Evolutionary conservation across 2,797 vertebrate genomes (phyloP).

Genomic region (Phataginus tetradactyla): DNA sequence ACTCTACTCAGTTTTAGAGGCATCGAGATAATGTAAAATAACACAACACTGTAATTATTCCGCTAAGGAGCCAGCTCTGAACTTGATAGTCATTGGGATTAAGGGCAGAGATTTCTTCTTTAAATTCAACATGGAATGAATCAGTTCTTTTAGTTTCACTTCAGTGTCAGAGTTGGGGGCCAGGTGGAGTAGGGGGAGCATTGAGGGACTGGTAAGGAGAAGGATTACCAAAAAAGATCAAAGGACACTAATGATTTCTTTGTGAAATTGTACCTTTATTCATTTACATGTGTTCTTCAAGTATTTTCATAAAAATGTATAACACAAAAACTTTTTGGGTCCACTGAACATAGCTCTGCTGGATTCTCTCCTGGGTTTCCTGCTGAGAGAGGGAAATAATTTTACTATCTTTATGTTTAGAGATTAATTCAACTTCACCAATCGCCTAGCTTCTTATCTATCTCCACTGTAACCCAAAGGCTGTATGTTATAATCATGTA

Average conservation of each 20-base stretch:
- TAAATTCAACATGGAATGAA: slow-evolving; percentile 19
- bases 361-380: neutral
- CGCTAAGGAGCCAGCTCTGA: neutral
- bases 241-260: neutral
- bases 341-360: neutral
- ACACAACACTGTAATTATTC: neutral
- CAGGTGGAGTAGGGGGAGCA: neutral
- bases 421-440: neutral
- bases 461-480: neutral
- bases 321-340: neutral
- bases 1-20: neutral
- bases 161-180: neutral
- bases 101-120: slow-evolving; percentile 44
- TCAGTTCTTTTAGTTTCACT: neutral
- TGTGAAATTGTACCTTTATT: neutral
- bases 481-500: neutral
- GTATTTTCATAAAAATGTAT: neutral
- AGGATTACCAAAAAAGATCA: neutral
- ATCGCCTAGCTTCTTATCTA: neutral
- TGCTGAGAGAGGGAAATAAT: neutral
- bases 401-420: neutral
- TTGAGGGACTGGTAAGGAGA: neutral
- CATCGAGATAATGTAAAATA: slow-evolving; percentile 35
- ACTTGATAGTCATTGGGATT: slow-evolving; percentile 24
- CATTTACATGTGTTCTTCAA: neutral